These are phyloP conservation scores for Baronia brevicornis DNA, from an alignment of 2,888 invertebrate genomes.

Conservation along the genomic window DNA sequence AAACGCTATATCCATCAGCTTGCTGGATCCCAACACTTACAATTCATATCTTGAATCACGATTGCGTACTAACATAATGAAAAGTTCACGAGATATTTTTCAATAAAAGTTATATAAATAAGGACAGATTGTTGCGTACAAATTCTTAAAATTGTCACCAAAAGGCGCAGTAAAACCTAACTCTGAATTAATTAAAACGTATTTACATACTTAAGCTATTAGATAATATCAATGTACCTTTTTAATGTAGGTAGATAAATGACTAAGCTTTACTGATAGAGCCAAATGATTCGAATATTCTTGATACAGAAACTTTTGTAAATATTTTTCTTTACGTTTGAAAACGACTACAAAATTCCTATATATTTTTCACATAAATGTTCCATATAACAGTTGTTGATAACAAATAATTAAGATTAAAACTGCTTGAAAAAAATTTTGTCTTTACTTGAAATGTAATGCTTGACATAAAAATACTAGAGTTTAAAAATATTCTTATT, in stretches of 20 bases:
- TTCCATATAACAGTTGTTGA: constrained; percentile 13
- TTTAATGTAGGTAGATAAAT: constrained; percentile 30
- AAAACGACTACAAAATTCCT: constrained; percentile 30
- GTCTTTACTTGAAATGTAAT: constrained; percentile 1
- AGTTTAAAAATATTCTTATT: too few species aligned
- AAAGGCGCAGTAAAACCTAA: too few species aligned
- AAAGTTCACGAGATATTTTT: too few species aligned
- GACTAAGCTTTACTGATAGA: constrained; percentile 34
- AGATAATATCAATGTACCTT: constrained; percentile 28
- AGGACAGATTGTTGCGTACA: too few species aligned
- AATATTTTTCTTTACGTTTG: constrained; percentile 46
- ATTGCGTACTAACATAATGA: too few species aligned
- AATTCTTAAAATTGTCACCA: too few species aligned
- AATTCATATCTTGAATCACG: too few species aligned
- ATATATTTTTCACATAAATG: constrained; percentile 18
- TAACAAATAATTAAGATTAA: constrained; percentile 15
- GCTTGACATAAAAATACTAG: neutral
- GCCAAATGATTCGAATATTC: constrained; percentile 48
- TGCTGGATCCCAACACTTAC: neutral
- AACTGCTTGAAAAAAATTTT: constrained; percentile 9
- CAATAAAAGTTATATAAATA: too few species aligned
- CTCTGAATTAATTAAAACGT: too few species aligned
- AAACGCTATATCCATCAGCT: neutral
- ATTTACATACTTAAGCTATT: too few species aligned
- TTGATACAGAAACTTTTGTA: constrained; percentile 68